Base-by-base conservation (phyloP, 1,140 invertebrate genomes). In the Drosophila pseudoananassae region DNA sequence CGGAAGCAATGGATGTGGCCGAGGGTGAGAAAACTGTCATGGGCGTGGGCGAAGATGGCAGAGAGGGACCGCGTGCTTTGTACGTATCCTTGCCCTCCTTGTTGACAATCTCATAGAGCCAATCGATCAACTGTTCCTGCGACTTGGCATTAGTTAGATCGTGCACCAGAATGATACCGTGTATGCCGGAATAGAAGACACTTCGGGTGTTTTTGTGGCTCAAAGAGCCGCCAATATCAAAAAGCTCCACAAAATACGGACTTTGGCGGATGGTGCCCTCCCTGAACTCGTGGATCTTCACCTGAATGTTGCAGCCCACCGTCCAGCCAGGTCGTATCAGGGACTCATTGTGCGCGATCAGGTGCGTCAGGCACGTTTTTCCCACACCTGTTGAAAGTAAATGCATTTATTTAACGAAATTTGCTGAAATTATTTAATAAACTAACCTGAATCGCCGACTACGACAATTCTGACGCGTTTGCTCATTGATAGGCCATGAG, bases 131-230 rank as follows among this genome's bases (percentile, higher is more conserved):
- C 93, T 99, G 98, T 66, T 97, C 94, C 92, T 99, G 97, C 52
- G 98, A 98, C 92, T 99, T 99, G 78, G 97, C 94, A 92, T 99
- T 99, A 20, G 97, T 98, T 76, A 99, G 93, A 93, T 99, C 98
- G 93, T 99, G 98, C 9, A 99, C 98, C 47, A 99, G 93, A 81
- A 99, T 97, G 50, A 98, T 97, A 68, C 98, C 98, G 94, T 99
- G 96, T 66, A 97, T 96, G 33, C 96, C 95, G 90, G 96, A 95
- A 91, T 99, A 99, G 92, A 99, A 99, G 12, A 99, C 97, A 71
- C 95, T 94, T 90, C 98, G 93, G 12, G 97, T 96, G 92, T 98
- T 98, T 90, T 96, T 94, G 92, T 99, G 98, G 84, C 94, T 97
- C 77, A 96, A 95, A 72, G 97, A 98, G 12, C 98, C 98, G 14